A percentile compares a stretch with the other conserved stretches of the same genome.
Conservation (phyloP, 2,888 invertebrate species). For the Oxycera nigricornis region DNA sequence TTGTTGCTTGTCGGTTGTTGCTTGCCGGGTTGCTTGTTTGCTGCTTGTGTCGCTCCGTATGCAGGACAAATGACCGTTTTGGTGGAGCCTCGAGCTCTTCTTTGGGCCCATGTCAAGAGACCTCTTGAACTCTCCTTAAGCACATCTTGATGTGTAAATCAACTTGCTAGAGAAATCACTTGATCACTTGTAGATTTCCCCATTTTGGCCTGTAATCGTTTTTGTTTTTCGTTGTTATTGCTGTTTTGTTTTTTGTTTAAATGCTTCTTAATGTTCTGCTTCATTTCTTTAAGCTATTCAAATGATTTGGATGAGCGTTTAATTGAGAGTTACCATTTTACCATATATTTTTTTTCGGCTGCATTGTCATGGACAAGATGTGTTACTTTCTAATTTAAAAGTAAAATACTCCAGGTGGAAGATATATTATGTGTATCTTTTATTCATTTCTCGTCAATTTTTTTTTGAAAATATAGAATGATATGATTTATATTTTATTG, state of each 20-base stretch:
- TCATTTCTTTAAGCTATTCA: constrained; percentile 6
- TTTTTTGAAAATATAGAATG: too few species aligned
- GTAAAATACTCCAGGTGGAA: too few species aligned
- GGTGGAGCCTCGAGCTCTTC: constrained; percentile 9
- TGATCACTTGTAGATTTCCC: constrained; percentile 31
- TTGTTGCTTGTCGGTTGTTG: background rate
- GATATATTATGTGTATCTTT: too few species aligned
- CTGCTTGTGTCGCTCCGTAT: background rate
- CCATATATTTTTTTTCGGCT: too few species aligned
- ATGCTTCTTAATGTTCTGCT: constrained; percentile 17
- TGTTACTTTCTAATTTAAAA: too few species aligned
- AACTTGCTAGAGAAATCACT: constrained; percentile 35
- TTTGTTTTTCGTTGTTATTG: background rate
- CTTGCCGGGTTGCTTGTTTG: background rate
- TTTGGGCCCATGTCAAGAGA: constrained; percentile 27
- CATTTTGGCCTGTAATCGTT: background rate
- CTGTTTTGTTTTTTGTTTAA: constrained; percentile 14
- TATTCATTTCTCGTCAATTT: too few species aligned
- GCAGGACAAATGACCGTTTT: constrained; percentile 30
- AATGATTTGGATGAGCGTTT: background rate
- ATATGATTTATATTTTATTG: too few species aligned
- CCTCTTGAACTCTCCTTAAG: constrained; percentile 34
- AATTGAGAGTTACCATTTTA: background rate
- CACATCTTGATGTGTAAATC: constrained; percentile 39
- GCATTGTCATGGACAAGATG: too few species aligned